phyloP scores from a whole-genome alignment of 2,797 vertebrate species.

The Echeneis naucrates region DNA sequence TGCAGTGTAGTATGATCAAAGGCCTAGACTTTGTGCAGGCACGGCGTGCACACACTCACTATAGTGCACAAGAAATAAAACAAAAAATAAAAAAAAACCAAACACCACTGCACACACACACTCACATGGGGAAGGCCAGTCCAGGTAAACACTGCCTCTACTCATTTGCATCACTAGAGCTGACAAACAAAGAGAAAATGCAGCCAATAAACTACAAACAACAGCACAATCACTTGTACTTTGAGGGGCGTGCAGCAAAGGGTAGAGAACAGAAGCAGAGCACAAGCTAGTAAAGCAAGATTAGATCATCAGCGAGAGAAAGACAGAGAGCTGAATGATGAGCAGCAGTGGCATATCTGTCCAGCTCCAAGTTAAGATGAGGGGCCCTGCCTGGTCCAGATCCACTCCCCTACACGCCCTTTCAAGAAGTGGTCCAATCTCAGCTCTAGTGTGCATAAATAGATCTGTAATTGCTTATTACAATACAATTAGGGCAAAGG shows the following conservation, averaged over 20 bases:
- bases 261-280: slow-evolving; percentile 63
- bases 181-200: slow-evolving; percentile 78
- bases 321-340: slow-evolving; percentile 47
- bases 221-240: slow-evolving; percentile 76
- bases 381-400: slow-evolving; percentile 49
- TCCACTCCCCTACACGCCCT: slow-evolving; percentile 55
- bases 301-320: slow-evolving; percentile 62
- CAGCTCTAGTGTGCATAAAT: slow-evolving; percentile 83
- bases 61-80: background rate
- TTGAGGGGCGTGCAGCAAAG: slow-evolving; percentile 63
- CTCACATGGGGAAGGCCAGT: slow-evolving; percentile 57
- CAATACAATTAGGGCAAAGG: slow-evolving; percentile 85
- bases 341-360: slow-evolving; percentile 44
- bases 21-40: slow-evolving; percentile 67
- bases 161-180: slow-evolving; percentile 79
- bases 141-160: slow-evolving; percentile 81
- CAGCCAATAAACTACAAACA: slow-evolving; percentile 77
- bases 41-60: slow-evolving; percentile 24
- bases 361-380: slow-evolving; percentile 50
- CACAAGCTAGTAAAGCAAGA: slow-evolving; percentile 55
- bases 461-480: slow-evolving; percentile 85
- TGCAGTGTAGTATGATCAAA: slow-evolving; percentile 82
- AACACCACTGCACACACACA: slow-evolving; percentile 30
- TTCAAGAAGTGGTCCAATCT: slow-evolving; percentile 83
- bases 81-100: too few relatives aligned